Evolutionary conservation across 2,113 vertebrate genomes (phyloP).

Genomic region (Vulpes vulpes): DNA sequence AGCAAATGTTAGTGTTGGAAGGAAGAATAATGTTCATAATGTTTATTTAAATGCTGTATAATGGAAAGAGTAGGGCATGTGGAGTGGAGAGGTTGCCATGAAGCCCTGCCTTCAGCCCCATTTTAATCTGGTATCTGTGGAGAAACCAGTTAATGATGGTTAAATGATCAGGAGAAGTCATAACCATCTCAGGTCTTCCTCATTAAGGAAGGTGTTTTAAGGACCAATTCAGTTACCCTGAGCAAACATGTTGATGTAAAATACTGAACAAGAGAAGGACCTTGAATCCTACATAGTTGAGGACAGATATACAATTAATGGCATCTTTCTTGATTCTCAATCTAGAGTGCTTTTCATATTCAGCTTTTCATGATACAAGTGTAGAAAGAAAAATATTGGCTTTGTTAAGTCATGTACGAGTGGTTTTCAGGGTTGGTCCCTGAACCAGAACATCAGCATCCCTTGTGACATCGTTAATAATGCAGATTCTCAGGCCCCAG

Average conservation of each 20-base stretch:
- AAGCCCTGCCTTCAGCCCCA: not conserved
- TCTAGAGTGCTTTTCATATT: not conserved
- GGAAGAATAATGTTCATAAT: not conserved
- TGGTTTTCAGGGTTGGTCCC: not conserved
- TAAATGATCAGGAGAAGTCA: not conserved
- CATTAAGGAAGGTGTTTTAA: not conserved
- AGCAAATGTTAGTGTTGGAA: slow-evolving; percentile 35
- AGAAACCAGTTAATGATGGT: not conserved
- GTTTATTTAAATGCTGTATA: slow-evolving; percentile 25
- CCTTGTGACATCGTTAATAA: not conserved
- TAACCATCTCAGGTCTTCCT: not conserved
- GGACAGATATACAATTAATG: not conserved
- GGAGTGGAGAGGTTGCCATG: not conserved
- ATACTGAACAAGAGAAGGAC: not conserved
- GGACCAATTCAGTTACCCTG: not conserved
- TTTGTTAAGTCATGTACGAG: not conserved
- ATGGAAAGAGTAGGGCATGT: not conserved
- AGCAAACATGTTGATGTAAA: not conserved
- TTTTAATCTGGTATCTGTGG: not conserved
- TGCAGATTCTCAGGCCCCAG: not conserved
- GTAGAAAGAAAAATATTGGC: not conserved
- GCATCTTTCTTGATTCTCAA: not conserved
- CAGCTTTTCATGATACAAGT: not conserved
- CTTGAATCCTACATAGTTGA: not conserved
- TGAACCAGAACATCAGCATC: not conserved